Evolutionary conservation across 2,888 invertebrate genomes (phyloP).

Genomic region (Petrophora chlorosata): DNA sequence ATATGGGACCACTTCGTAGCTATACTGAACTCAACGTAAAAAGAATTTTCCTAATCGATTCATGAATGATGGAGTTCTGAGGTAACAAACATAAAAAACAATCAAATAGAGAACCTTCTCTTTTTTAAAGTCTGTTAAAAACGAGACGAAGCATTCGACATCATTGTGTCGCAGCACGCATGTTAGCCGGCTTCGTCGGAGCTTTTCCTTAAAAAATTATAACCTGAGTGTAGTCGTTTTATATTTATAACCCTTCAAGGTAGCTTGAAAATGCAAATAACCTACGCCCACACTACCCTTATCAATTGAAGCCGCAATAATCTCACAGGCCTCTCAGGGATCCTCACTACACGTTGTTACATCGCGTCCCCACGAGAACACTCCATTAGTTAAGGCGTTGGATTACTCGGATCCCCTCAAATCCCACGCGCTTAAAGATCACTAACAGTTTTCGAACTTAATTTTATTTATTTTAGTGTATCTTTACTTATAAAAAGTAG

Average conservation of each 20-base stretch:
- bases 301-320: conserved; percentile 33
- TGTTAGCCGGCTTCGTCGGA: no score
- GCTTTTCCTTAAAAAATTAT: no score
- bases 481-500: neutral
- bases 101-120: no score
- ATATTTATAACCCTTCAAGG: neutral
- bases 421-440: conserved; percentile 21
- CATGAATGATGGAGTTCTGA: no score
- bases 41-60: no score
- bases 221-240: no score
- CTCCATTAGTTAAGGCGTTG: conserved; percentile 34
- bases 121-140: no score
- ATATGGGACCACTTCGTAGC: no score
- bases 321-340: conserved; percentile 29
- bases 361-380: conserved; percentile 24
- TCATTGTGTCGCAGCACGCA: no score
- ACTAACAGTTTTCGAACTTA: conserved; percentile 26
- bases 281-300: conserved; percentile 21
- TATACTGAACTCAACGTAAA: no score
- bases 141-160: no score
- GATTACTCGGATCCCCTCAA: conserved; percentile 28
- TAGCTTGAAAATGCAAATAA: neutral
- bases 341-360: conserved; percentile 15
- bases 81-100: no score
- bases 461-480: neutral